Conservation (phyloP, 2,888 invertebrate species). For the Osmoderma eremita region DNA sequence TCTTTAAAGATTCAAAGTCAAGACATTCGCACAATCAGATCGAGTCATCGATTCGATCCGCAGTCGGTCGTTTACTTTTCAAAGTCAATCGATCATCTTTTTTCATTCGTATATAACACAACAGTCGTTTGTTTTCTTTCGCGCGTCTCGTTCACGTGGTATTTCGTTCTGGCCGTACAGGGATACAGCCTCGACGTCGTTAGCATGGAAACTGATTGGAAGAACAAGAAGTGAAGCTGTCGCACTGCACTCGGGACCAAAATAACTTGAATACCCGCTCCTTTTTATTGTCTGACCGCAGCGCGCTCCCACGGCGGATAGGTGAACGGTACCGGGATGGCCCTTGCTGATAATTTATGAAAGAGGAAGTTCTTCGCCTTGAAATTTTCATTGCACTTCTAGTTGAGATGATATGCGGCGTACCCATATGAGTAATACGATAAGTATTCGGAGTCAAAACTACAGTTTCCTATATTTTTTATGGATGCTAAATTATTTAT, state of each 20-base stretch:
- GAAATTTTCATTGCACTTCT: conserved; percentile 6
- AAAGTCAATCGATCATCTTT: conserved; percentile 33
- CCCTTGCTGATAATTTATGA: conserved; percentile 31
- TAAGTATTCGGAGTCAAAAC: too few relatives aligned
- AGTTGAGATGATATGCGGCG: conserved; percentile 20
- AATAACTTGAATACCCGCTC: conserved; percentile 55
- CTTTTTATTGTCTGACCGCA: conserved; percentile 37
- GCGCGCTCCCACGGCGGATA: conserved; percentile 32
- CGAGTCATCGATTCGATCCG: conserved; percentile 20
- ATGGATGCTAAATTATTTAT: too few relatives aligned
- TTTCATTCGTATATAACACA: conserved; percentile 18
- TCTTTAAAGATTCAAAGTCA: conserved; percentile 28
- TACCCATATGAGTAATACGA: neutral
- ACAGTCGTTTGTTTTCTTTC: conserved; percentile 38
- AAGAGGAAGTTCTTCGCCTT: conserved; percentile 23
- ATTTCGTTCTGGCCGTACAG: conserved; percentile 39
- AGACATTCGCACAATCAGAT: conserved; percentile 37
- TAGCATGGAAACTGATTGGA: conserved; percentile 56
- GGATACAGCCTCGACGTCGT: conserved; percentile 55
- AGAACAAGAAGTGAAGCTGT: conserved; percentile 48
- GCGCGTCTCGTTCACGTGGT: conserved; percentile 39
- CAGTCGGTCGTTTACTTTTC: conserved; percentile 12
- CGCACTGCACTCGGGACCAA: conserved; percentile 46
- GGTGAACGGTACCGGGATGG: conserved; percentile 23
- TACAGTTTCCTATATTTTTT: too few relatives aligned